phyloP scores from a whole-genome alignment of 92 coral and sea anemone genomes.

The Phenganax stokvisi region DNA sequence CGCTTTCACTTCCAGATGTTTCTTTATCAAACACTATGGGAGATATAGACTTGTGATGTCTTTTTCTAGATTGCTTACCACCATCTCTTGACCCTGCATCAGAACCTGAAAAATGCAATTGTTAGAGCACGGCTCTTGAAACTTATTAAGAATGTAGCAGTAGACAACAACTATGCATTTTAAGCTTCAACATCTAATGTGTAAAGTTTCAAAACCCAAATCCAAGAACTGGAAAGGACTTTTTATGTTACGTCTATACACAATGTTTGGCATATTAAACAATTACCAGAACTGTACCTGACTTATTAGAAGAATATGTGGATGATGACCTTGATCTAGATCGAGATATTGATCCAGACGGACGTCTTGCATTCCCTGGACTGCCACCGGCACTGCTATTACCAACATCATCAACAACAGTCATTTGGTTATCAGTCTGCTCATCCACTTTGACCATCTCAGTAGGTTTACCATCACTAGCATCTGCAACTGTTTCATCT shows the following conservation, averaged over 20 bases:
- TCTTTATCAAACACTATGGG: constrained; percentile 55
- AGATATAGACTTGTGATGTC: constrained; percentile 63
- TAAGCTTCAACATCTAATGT: too few species aligned
- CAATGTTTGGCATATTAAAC: too few species aligned
- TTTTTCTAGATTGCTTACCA: constrained; percentile 44
- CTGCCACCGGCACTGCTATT: constrained; percentile 59
- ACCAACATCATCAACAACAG: constrained; percentile 67
- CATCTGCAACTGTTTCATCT: constrained; percentile 12
- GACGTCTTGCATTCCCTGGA: constrained; percentile 51
- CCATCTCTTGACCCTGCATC: constrained; percentile 47
- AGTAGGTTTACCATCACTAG: not conserved
- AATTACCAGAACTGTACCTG: constrained; percentile 53
- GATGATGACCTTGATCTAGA: constrained; percentile 56
- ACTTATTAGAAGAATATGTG: constrained; percentile 59
- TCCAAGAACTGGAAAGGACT: too few species aligned
- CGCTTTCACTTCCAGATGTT: constrained; percentile 68
- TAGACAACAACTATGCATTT: too few species aligned
- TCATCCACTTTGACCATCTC: constrained; percentile 17
- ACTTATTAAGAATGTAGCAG: not conserved
- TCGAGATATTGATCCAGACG: constrained; percentile 42
- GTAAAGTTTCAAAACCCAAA: too few species aligned
- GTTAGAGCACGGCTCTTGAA: not conserved
- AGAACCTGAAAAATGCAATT: constrained; percentile 50
- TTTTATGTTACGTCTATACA: too few species aligned
- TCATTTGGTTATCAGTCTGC: constrained; percentile 60